A percentile compares a stretch with the other conserved stretches of the same genome.
phyloP scores from a whole-genome alignment of 2,113 vertebrate genomes.

The Mobula hypostoma region DNA sequence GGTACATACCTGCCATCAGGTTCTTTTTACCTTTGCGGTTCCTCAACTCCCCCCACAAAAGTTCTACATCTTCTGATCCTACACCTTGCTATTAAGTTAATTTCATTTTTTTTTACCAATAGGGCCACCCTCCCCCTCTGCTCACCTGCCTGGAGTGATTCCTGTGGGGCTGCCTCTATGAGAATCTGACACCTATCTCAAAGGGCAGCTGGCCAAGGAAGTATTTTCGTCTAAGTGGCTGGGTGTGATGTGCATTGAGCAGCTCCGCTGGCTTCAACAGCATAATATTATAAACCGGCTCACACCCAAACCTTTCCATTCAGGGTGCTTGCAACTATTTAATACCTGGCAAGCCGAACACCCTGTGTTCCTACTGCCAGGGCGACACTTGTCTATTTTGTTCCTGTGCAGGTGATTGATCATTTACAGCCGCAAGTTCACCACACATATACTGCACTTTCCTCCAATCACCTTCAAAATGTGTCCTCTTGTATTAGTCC shows the following conservation, averaged over 20 bases:
- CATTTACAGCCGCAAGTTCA: not conserved
- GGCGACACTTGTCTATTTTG: not conserved
- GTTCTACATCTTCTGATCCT: too few species aligned
- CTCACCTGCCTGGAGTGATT: too few species aligned
- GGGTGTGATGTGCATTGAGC: not conserved
- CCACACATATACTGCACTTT: not conserved
- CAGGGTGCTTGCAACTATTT: not conserved
- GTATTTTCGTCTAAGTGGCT: not conserved
- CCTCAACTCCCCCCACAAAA: too few species aligned
- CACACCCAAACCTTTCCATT: not conserved
- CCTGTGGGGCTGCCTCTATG: not conserved
- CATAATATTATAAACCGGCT: not conserved
- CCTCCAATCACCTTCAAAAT: too few species aligned
- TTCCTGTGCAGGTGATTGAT: not conserved
- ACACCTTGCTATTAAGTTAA: too few species aligned
- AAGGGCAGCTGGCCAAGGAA: not conserved
- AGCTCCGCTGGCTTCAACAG: not conserved
- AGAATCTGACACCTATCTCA: not conserved
- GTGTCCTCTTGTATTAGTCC: too few species aligned
- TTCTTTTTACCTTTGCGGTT: too few species aligned
- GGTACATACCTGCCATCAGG: too few species aligned
- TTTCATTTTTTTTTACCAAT: too few species aligned
- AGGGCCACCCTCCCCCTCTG: too few species aligned
- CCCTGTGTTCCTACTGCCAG: not conserved
- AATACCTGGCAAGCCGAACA: not conserved